phyloP scores from a whole-genome alignment of 2,797 vertebrate genomes.

The Hydrolagus colliei region DNA sequence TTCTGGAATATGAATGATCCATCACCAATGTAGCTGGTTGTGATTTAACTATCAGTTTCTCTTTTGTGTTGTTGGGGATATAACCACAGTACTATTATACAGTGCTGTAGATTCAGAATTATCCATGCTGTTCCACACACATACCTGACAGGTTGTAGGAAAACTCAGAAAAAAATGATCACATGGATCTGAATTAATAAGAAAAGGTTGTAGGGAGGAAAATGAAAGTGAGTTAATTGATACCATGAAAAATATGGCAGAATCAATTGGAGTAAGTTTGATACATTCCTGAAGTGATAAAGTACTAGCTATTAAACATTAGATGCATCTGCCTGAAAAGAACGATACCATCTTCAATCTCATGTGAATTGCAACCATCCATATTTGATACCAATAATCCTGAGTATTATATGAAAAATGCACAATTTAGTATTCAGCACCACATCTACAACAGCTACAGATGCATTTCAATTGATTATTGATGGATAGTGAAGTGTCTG shows the following conservation, averaged over 20 bases:
- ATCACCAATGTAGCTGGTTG: not conserved
- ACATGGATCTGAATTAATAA: not conserved
- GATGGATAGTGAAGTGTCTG: slow-evolving; percentile 35
- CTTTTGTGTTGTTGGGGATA: not conserved
- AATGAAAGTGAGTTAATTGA: not conserved
- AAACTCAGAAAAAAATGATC: too few species aligned
- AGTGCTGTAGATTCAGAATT: not conserved
- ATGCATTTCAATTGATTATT: slow-evolving; percentile 38
- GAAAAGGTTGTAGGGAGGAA: too few species aligned
- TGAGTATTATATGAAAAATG: slow-evolving; percentile 36
- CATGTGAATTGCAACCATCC: slow-evolving; percentile 33
- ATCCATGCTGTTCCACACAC: not conserved
- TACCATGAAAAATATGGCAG: not conserved
- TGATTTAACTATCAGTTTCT: not conserved
- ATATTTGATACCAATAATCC: slow-evolving; percentile 34
- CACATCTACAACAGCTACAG: slow-evolving; percentile 34
- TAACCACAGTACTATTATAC: not conserved
- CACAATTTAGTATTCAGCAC: slow-evolving; percentile 36
- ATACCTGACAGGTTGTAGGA: not conserved
- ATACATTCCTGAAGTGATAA: not conserved
- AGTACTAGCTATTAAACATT: slow-evolving; percentile 5
- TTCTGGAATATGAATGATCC: not conserved
- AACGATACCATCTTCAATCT: slow-evolving; percentile 35
- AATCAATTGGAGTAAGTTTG: slow-evolving; percentile 4
- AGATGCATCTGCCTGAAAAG: slow-evolving; percentile 34